These are phyloP conservation scores for Schizotus pectinicornis DNA, from an alignment of 2,888 invertebrate species.

Conservation along the genomic window DNA sequence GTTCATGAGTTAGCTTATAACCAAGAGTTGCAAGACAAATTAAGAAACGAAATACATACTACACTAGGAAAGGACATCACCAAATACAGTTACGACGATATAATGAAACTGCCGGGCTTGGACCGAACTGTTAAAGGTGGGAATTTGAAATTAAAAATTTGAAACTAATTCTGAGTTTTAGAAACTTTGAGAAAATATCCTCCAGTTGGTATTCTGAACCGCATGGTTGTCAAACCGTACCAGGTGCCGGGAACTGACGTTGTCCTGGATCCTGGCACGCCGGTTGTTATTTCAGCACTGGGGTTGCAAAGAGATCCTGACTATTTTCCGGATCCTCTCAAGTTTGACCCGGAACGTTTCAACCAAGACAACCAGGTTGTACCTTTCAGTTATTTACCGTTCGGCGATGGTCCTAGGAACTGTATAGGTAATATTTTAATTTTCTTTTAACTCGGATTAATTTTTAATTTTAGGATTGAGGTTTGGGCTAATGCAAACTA, in stretches of 20 bases:
- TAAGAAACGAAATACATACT: slow-evolving; percentile 12
- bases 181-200: slow-evolving; percentile 32
- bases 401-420: slow-evolving; percentile 22
- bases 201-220: slow-evolving; percentile 16
- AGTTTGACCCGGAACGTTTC: slow-evolving; percentile 27
- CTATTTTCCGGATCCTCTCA: slow-evolving; percentile 22
- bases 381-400: slow-evolving; percentile 13
- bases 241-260: slow-evolving; percentile 26
- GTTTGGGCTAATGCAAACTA: slow-evolving; percentile 13
- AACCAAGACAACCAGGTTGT: background rate
- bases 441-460: background rate
- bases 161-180: slow-evolving; percentile 1
- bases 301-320: slow-evolving; percentile 24
- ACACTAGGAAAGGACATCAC: slow-evolving; percentile 10
- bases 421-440: slow-evolving; percentile 20
- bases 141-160: background rate
- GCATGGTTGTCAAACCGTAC: slow-evolving; percentile 26
- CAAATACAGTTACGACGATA: slow-evolving; percentile 13
- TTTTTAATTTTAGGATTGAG: slow-evolving; percentile 8
- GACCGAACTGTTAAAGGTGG: slow-evolving; percentile 17
- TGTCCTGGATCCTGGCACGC: slow-evolving; percentile 9
- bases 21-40: slow-evolving; percentile 14
- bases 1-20: slow-evolving; percentile 19
- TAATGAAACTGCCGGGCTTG: slow-evolving; percentile 16
- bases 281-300: slow-evolving; percentile 14